These are phyloP conservation scores for Spheniscus humboldti DNA, from an alignment of 2,797 vertebrate species.

Conservation along the genomic window DNA sequence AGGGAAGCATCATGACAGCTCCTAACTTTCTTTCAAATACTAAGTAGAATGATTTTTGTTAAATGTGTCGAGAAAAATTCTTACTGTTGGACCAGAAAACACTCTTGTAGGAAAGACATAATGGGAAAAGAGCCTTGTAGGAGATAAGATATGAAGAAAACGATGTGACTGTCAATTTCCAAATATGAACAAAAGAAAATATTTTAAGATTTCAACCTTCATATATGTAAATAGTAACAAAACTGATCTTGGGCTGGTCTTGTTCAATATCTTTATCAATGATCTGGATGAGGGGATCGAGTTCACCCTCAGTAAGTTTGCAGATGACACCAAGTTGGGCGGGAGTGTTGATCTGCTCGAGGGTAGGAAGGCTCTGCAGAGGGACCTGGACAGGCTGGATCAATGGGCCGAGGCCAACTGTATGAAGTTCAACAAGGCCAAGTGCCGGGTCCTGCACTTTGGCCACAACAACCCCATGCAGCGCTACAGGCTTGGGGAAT, in stretches of 20 bases:
- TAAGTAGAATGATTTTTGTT: neutral
- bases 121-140: neutral
- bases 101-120: neutral
- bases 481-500: too few species aligned
- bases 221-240: neutral
- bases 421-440: too few species aligned
- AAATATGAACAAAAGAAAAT: neutral
- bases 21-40: neutral
- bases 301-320: too few species aligned
- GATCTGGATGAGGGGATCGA: too few species aligned
- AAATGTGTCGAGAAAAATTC: neutral
- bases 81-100: neutral
- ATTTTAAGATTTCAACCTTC: neutral
- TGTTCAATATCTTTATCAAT: too few species aligned
- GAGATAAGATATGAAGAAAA: neutral
- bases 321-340: too few species aligned
- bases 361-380: too few species aligned
- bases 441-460: too few species aligned
- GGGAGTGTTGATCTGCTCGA: too few species aligned
- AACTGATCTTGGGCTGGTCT: neutral
- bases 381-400: too few species aligned
- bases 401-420: too few species aligned
- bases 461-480: too few species aligned
- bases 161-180: rapidly evolving
- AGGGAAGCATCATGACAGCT: neutral